Evolutionary conservation across 2,888 invertebrate genomes (phyloP).

Genomic region (Eupithecia inturbata): DNA sequence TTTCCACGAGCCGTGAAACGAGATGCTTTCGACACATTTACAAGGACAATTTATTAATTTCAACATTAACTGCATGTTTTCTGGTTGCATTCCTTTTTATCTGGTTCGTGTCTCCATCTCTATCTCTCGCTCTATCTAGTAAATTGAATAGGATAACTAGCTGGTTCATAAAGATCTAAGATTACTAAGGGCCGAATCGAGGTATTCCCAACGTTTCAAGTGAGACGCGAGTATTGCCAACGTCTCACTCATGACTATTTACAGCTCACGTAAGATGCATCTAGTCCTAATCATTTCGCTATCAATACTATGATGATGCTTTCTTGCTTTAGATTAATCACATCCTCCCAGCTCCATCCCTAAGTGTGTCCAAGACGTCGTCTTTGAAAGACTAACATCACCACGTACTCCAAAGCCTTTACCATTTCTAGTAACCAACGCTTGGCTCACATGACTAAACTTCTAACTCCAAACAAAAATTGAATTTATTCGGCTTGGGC

Average conservation of each 20-base stretch:
- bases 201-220: no score
- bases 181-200: background rate
- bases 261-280: background rate
- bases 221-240: background rate
- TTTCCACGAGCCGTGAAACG: slow-evolving; percentile 24
- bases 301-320: background rate
- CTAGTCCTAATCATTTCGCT: background rate
- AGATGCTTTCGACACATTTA: slow-evolving; percentile 4
- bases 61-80: background rate
- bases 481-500: background rate
- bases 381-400: background rate
- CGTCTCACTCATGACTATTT: background rate
- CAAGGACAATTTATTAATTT: background rate
- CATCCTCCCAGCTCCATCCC: background rate
- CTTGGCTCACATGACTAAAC: background rate
- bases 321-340: background rate
- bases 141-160: background rate
- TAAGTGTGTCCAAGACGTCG: background rate
- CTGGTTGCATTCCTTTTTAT: background rate
- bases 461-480: background rate
- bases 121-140: background rate
- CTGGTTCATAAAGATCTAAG: background rate
- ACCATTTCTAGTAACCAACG: background rate
- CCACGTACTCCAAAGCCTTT: background rate
- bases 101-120: background rate